Evolutionary conservation across 2,797 vertebrate species (phyloP).

Genomic region (Propithecus deckenii): DNA sequence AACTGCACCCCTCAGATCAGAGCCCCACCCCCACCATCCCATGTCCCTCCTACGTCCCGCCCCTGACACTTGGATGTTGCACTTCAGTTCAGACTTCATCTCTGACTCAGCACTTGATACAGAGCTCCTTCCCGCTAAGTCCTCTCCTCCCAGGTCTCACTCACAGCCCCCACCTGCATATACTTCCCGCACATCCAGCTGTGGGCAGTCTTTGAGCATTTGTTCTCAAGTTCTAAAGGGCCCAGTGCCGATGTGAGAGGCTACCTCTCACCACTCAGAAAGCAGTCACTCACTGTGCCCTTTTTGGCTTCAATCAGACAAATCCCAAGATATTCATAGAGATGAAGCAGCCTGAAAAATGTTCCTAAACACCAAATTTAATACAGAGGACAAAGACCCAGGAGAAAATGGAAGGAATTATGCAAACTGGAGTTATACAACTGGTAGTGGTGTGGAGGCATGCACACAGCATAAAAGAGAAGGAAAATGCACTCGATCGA

Average conservation of each 20-base stretch:
- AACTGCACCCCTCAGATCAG: neutral
- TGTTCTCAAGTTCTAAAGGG: neutral
- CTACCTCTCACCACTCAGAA: neutral
- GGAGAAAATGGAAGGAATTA: neutral
- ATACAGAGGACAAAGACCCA: neutral
- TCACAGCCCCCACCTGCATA: neutral
- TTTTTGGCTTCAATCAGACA: neutral
- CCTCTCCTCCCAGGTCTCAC: neutral
- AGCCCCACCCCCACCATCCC: neutral
- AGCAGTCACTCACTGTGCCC: neutral
- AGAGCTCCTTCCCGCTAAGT: neutral
- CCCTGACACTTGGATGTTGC: neutral
- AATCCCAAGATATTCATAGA: neutral
- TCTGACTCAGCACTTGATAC: neutral
- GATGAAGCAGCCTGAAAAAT: neutral
- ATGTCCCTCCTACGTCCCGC: neutral
- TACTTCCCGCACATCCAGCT: conserved; percentile 16
- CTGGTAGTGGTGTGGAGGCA: neutral
- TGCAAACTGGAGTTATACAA: neutral
- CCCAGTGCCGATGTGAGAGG: neutral
- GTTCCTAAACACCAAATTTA: neutral
- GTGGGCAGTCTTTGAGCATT: conserved; percentile 24
- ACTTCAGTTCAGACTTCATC: neutral
- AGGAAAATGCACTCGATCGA: neutral
- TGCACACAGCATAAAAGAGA: neutral